Base-by-base conservation (phyloP, 92 coral and sea anemone genomes). In the Plumapathes pennacea region DNA sequence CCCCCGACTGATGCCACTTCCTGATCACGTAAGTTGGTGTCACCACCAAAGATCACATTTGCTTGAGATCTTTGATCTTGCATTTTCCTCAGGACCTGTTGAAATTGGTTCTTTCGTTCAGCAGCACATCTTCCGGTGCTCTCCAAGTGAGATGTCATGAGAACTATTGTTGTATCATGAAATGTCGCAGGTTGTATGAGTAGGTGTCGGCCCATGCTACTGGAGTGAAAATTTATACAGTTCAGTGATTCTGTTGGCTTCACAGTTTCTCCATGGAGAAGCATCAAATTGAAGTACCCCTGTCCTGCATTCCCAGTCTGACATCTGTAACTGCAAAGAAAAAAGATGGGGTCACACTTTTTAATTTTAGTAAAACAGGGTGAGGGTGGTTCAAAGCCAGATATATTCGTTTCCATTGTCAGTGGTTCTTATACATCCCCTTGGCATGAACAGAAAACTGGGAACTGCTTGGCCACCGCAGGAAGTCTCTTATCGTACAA, bases 91-190 rank as follows among this genome's bases (percentile, higher is more conserved):
- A 88, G 46, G 12, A 78, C 83, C 54, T 84, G 68, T 32, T 56
- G 17, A 3, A 92, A 61, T 57, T 92, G 98, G 34, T 61, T 62
- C 57, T 68, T 83, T 17, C 98, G 71, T 67, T 92, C 96, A 36
- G 42, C 59, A 19, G 52, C 48, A 42, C 79, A 72, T 0, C 64
- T 12, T 1, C 0, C 50, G 15, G 85, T 82, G 60, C 98, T 92
- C 30, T 92, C 98, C n/a, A 92, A 81, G 55, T 92, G 98, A 34
- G 98, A 84, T 9, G 98, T 88, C 94, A 92, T 77, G 17, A 92
- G 52, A 22, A 84, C 41, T 29, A 92, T 45, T 1, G 77, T 58
- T 17, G 60, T 52, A 22, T 68, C 71, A 6, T 46, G 51, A 56
- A 76, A 81, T 24, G 47, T 25, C 43, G 72, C 88, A 30, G 96